Evolutionary conservation across 2,888 invertebrate genomes (phyloP), one percentile per base, ranked within the genome.

Genomic region (Rhamnusium bicolor): DNA sequence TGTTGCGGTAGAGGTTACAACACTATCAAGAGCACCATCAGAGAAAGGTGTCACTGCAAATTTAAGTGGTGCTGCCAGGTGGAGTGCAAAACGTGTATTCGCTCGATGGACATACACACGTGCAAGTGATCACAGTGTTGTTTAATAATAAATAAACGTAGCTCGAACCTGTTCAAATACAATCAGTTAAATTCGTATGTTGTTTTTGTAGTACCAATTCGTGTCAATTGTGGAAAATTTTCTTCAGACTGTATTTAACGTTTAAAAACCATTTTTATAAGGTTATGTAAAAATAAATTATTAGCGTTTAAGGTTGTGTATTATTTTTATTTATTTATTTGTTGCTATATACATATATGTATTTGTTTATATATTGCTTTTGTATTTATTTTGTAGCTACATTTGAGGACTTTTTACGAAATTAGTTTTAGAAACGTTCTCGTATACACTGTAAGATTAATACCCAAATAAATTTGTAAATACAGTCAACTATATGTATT

Each of bases 51-150:
- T 88, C 93, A 96, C 84, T 98, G 98, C 90, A 95, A 95, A 87
- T 98, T 98, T 89, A 95, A 96, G 87, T 98, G 98, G 98, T 98
- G 98, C 90, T 98, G 98, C 89, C 93, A 94, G 85, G 98, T 98
- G 75, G 93, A 94, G 85, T 98, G 98, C 89, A 94, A 96, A 89
- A 94, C 94, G 66, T 98, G 98, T 89, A 91, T 93, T 82, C 91
- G 91, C 81, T 92, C 91, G 84, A 90, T 93, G 73, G 95, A 97
- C 85, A 90, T 94, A 67, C 94, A 96, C 86, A 95, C 96, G 74
- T 97, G 97, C 91, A 97, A 97, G 91, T 97, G 91, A 89, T 91
- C 24, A 7, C 2, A 10, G 16, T 29, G 32, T 18, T 24, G 47
- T 94, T 94, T 0, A 96, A 96, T 54, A 27, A 54, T 12, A 51